phyloP scores from a whole-genome alignment of 2,113 vertebrate species.

The Cinclus cinclus region DNA sequence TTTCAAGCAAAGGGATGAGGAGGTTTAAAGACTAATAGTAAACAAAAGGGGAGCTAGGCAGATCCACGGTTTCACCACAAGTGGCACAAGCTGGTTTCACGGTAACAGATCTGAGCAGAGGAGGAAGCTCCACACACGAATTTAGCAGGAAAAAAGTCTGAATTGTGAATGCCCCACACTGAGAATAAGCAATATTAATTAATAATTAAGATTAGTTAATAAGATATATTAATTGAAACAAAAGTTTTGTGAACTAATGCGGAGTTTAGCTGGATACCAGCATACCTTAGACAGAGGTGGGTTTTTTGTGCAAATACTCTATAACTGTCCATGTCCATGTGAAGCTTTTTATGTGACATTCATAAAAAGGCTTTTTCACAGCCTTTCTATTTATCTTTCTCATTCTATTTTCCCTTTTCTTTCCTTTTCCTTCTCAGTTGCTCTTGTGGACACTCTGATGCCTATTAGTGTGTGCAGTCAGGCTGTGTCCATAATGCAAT shows the following conservation, averaged over 20 bases:
- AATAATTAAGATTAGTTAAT: not conserved
- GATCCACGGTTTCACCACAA: not conserved
- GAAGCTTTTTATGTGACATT: not conserved
- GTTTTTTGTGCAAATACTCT: not conserved
- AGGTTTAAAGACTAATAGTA: not conserved
- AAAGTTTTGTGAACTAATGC: not conserved
- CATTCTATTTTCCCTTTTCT: not conserved
- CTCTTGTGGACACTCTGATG: not conserved
- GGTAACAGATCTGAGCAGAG: not conserved
- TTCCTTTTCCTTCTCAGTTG: not conserved
- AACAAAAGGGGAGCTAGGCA: not conserved
- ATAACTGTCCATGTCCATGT: not conserved
- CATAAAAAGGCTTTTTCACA: not conserved
- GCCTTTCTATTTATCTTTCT: not conserved
- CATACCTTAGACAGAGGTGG: not conserved
- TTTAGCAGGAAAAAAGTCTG: not conserved
- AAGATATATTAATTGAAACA: not conserved
- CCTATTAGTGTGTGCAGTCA: not conserved
- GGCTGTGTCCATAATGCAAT: not conserved
- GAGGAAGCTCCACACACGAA: not conserved
- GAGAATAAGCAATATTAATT: not conserved
- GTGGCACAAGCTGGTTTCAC: not conserved
- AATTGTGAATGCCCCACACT: not conserved
- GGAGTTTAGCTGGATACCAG: not conserved
- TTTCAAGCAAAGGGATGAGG: not conserved